Percentiles rank a stretch among this genome's conserved stretches.
phyloP scores from a whole-genome alignment of 2,113 vertebrate genomes.

The Agapornis roseicollis region DNA sequence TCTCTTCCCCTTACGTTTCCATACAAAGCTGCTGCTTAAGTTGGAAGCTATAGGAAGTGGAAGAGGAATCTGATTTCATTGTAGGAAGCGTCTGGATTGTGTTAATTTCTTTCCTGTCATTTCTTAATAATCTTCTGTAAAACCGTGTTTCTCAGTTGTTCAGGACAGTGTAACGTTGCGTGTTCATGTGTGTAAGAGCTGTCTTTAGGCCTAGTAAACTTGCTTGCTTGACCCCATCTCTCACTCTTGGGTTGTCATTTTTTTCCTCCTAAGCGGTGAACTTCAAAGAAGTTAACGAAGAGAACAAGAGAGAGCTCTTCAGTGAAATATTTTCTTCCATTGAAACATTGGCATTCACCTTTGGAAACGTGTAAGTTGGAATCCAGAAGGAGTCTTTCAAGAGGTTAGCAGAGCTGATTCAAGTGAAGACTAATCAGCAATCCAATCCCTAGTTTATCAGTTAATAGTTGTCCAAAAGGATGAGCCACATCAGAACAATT shows the following conservation, averaged over 20 bases:
- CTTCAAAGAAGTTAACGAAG: slow-evolving; percentile 94
- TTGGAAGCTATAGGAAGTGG: not conserved
- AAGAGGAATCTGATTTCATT: not conserved
- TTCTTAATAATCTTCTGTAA: not conserved
- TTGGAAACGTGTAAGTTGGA: slow-evolving; percentile 96
- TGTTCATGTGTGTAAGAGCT: not conserved
- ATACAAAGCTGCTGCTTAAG: not conserved
- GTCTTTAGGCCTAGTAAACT: not conserved
- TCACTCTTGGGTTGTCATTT: slow-evolving; percentile 1
- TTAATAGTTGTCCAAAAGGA: not conserved
- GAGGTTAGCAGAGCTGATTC: not conserved
- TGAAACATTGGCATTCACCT: slow-evolving; percentile 95
- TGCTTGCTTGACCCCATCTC: not conserved
- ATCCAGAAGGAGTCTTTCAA: not conserved
- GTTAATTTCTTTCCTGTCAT: not conserved
- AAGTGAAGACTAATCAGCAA: not conserved
- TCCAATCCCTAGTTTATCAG: not conserved
- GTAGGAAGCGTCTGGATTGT: not conserved
- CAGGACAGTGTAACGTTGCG: not conserved
- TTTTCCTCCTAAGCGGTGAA: slow-evolving; percentile 83
- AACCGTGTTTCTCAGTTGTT: not conserved
- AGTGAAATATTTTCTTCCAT: slow-evolving; percentile 91
- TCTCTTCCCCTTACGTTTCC: not conserved
- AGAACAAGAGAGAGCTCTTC: slow-evolving; percentile 90
- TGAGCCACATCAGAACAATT: not conserved